A percentile compares a stretch with the other conserved stretches of the same genome.
phyloP scores from a whole-genome alignment of 2,888 invertebrate species.

The Heteromyza rotundicornis region DNA sequence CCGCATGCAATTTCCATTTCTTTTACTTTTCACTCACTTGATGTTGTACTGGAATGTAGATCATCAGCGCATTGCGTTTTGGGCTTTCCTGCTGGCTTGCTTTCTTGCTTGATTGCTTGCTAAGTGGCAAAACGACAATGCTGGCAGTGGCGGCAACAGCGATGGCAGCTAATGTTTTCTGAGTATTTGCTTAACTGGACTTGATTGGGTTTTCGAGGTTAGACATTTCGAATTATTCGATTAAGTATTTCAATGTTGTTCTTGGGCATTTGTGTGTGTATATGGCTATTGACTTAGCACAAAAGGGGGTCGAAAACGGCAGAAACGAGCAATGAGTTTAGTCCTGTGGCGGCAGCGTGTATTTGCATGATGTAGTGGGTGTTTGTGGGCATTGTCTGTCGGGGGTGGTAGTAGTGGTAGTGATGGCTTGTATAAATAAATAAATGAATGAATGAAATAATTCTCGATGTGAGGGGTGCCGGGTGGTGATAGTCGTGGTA shows the following conservation, averaged over 20 bases:
- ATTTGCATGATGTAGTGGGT: neutral
- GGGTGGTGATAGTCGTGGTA: neutral
- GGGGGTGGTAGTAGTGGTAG: too few relatives aligned
- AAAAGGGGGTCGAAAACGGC: too few relatives aligned
- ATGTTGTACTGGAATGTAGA: too few relatives aligned
- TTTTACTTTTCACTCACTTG: too few relatives aligned
- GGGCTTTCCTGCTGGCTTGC: conserved; percentile 16
- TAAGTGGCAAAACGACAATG: neutral
- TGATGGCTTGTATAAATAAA: neutral
- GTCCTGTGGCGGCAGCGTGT: neutral
- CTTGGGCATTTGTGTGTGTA: neutral
- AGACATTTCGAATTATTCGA: conserved; percentile 55
- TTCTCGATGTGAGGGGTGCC: neutral
- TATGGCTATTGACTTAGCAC: too few relatives aligned
- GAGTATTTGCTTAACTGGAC: conserved; percentile 48
- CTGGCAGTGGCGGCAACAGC: neutral
- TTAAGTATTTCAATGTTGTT: conserved; percentile 23
- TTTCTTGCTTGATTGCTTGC: too few relatives aligned
- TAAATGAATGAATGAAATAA: too few relatives aligned
- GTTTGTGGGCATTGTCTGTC: neutral
- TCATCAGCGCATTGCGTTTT: too few relatives aligned
- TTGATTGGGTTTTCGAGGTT: conserved; percentile 56
- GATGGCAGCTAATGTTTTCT: neutral
- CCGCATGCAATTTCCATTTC: too few relatives aligned
- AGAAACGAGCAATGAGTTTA: too few relatives aligned